Percentiles rank a stretch among this genome's conserved stretches.
These are phyloP conservation scores for Allophyes oxyacanthae DNA, from an alignment of 2,888 invertebrate species.

Conservation along the genomic window DNA sequence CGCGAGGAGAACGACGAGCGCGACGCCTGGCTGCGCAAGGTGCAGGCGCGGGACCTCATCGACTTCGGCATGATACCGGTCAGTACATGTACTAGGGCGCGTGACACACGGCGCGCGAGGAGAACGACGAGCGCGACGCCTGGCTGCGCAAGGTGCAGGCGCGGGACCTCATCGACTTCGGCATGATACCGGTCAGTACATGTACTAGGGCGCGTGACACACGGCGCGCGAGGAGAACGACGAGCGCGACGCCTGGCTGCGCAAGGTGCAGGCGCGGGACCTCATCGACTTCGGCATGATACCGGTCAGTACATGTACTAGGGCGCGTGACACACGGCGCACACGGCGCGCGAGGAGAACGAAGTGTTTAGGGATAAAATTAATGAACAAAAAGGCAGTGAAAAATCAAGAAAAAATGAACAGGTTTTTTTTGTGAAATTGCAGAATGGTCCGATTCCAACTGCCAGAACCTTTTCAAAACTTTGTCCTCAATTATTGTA, in stretches of 20 bases:
- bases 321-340: constrained; percentile 90
- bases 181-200: constrained; percentile 73
- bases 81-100: too few relatives aligned
- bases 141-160: constrained; percentile 96
- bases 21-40: constrained; percentile 94
- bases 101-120: constrained; percentile 94
- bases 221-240: constrained; percentile 94
- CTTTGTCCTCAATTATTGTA: too few relatives aligned
- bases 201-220: constrained; percentile 88
- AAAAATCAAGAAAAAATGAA: too few relatives aligned
- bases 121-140: constrained; percentile 95
- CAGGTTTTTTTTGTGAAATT: too few relatives aligned
- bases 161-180: constrained; percentile 91
- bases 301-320: constrained; percentile 87
- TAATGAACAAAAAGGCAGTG: too few relatives aligned
- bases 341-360: too few relatives aligned
- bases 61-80: constrained; percentile 96
- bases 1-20: constrained; percentile 93
- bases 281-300: constrained; percentile 84
- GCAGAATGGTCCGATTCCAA: too few relatives aligned
- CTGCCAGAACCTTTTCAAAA: too few relatives aligned
- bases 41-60: constrained; percentile 98
- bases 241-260: constrained; percentile 94
- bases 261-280: constrained; percentile 97
- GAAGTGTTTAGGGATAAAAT: too few relatives aligned